phyloP scores from a whole-genome alignment of 2,888 invertebrate genomes.

The Thera britannica region DNA sequence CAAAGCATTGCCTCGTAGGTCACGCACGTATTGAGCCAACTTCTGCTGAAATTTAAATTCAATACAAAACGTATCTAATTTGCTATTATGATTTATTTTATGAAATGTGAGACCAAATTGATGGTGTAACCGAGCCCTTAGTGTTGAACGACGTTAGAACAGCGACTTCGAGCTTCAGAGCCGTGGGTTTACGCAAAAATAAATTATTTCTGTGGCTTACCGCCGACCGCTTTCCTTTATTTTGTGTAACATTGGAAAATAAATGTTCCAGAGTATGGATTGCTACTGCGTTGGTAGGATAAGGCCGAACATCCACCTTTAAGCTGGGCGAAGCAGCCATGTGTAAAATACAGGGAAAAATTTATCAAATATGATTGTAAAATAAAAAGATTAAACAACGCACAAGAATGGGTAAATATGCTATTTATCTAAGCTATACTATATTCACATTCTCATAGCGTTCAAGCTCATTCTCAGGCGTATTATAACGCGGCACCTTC shows the following conservation, averaged over 20 bases:
- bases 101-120: background rate
- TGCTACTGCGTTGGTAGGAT: constrained; percentile 25
- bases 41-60: too few relatives aligned
- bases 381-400: background rate
- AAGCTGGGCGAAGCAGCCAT: constrained; percentile 1
- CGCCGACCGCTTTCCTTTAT: constrained; percentile 32
- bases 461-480: too few relatives aligned
- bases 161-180: constrained; percentile 20
- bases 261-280: constrained; percentile 28
- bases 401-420: background rate
- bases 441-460: too few relatives aligned
- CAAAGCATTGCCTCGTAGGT: too few relatives aligned
- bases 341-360: background rate
- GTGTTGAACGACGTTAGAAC: constrained; percentile 25
- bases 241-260: constrained; percentile 34
- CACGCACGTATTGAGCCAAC: too few relatives aligned
- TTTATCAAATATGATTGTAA: background rate
- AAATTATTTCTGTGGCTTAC: constrained; percentile 42
- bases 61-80: too few relatives aligned
- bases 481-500: too few relatives aligned
- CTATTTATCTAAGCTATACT: background rate
- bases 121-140: constrained; percentile 17
- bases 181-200: constrained; percentile 36
- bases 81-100: too few relatives aligned
- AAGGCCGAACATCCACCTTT: constrained; percentile 4